Evolutionary conservation across 2,888 invertebrate species (phyloP), one percentile per base, ranked within the genome.

Genomic region (Idaea dimidiata): DNA sequence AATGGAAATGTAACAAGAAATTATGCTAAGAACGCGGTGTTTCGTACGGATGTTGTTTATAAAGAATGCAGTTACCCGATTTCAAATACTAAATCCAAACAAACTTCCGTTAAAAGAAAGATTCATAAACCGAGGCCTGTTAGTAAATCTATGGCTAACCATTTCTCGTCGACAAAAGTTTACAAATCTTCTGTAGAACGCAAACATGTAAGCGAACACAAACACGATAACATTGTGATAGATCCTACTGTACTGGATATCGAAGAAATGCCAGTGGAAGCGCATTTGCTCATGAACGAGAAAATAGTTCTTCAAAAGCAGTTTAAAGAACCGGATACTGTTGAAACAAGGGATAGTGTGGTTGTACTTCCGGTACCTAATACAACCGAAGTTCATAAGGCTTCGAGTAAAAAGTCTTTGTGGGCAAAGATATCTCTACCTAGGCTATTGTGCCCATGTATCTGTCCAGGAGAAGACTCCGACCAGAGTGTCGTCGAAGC

Each of bases 401-500:
- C 67, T 58, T 43, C 43, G 8, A 1, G 62, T 63, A 43, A 62
- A 64, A 62, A 59, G 57, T 18, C 63, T 61, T 64, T 63, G 65
- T 80, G 79, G 74, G 74, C 70, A 57, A 81, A 74, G 66, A 64
- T 66, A 2, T 66, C 59, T 56, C 63, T 79, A 5, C 86, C 87
- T 10, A 84, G 66, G 64, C 31, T 82, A 0, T 18, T 83, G 0
- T 91, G 89, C 59, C 89, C 90, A 0, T 90, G 90, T 68, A 88
- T 88, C 65, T 83, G 84, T 4, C 82, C 81, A 6, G 75, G 72
- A n/a, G 79, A 78, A 0, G 81, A 80, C 61, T 67, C 65, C 7
- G 24, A 24, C 24, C 24, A 24, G 24, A 24, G 24, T 24, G 43
- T 14, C 14, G 60, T 73, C 17, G 76, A 81, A 64, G 71, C 72